phyloP scores from a whole-genome alignment of 2,797 vertebrate genomes.

The Valencia hispanica region DNA sequence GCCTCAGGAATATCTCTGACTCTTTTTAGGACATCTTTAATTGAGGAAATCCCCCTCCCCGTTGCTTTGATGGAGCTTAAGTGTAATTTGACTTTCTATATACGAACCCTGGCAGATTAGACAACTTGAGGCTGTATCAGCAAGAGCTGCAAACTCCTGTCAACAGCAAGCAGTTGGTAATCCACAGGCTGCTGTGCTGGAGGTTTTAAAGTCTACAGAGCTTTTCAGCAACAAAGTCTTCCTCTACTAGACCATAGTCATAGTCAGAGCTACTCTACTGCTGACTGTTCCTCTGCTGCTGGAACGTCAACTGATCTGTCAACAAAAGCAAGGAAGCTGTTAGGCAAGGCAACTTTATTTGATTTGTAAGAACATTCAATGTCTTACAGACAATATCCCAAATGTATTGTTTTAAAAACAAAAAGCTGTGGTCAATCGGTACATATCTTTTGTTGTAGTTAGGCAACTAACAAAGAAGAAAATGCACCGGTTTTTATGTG shows the following conservation, averaged over 20 bases:
- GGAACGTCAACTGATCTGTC: neutral
- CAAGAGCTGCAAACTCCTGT: slow-evolving; percentile 61
- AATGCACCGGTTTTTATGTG: no score
- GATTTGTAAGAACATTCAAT: neutral
- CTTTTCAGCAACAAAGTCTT: slow-evolving; percentile 51
- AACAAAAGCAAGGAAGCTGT: neutral
- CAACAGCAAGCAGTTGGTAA: slow-evolving; percentile 59
- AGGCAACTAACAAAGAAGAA: no score
- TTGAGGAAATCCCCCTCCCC: slow-evolving; percentile 43
- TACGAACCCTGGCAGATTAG: slow-evolving; percentile 52
- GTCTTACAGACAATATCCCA: neutral
- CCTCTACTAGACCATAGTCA: slow-evolving; percentile 37
- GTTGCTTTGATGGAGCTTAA: slow-evolving; percentile 30
- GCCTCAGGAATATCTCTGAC: slow-evolving; percentile 31
- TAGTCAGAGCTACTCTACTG: neutral
- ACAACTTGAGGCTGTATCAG: slow-evolving; percentile 52
- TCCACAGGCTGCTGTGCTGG: slow-evolving; percentile 59
- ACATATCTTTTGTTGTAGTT: no score
- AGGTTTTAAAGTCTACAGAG: slow-evolving; percentile 43
- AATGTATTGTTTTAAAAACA: neutral
- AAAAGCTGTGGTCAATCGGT: neutral
- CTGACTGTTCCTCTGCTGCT: neutral
- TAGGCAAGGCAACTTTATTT: neutral
- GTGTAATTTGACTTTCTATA: slow-evolving; percentile 41
- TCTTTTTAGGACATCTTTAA: slow-evolving; percentile 48